Evolutionary conservation across 2,113 vertebrate genomes (phyloP), one percentile per base, ranked within the genome.

Genomic region (Ceyx margarethae): DNA sequence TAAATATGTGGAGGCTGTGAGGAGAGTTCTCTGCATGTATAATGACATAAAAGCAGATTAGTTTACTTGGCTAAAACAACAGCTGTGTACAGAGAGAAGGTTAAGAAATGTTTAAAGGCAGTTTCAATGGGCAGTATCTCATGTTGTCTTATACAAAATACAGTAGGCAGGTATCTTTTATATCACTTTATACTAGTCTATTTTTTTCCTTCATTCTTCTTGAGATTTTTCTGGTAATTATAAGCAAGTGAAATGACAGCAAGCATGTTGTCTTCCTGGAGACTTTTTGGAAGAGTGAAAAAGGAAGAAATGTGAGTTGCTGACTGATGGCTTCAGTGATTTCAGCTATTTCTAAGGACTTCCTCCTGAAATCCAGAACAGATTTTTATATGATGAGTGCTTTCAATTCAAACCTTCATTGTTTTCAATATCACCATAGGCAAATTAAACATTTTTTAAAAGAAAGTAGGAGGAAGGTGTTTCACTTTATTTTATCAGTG

Each of bases 1-100:
- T 6, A 85, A 66, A 10, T 98, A 97, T 0, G 54, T 97, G 42
- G 97, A 98, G 85, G 98, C 96, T 0, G 96, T 98, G 89, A 92
- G 84, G 69, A 93, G 90, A 68, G 98, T 98, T 89, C 95, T 98
- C 25, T 17, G 74, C 2, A 40, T 97, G 21, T 94, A 95, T 43
- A 58, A 86, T 3, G 35, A 91, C 9, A 0, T 93, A 14, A 94
- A 95, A 51, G 56, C 84, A 0, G 92, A 51, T 79, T 93, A 94
- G 15, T 15, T 17, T 53, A n/a, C 18, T 5, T 61, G 40, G 37
- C 65, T 4, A 2, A 53, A 87, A 35, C 25, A 40, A 10, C 40
- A 37, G 21, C 65, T 58, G n/a, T 45, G 42, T 25, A 8, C 40
- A 23, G 48, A 56, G n/a, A 11, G 50, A 79, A 46, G 71, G 54